phyloP scores from a whole-genome alignment of 2,113 vertebrate species.

The Aptenodytes patagonicus region DNA sequence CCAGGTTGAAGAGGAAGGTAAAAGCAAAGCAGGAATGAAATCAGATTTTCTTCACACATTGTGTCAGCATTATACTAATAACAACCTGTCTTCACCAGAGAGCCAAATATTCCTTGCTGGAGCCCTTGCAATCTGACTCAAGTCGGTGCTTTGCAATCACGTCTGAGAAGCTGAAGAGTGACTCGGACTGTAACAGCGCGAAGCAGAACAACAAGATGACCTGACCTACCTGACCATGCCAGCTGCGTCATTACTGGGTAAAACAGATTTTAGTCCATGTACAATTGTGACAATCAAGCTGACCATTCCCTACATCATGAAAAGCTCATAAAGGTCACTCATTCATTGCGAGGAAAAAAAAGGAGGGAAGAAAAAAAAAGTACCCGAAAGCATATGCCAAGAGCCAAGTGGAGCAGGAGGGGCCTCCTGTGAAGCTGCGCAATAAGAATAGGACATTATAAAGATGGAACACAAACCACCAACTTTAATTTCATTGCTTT shows the following conservation, averaged over 20 bases:
- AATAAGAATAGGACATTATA: background rate
- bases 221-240: background rate
- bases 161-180: rapidly evolving
- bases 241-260: background rate
- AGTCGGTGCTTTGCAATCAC: background rate
- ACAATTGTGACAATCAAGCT: background rate
- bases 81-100: background rate
- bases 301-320: background rate
- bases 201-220: rapidly evolving
- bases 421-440: background rate
- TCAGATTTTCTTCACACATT: background rate
- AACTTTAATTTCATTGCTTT: background rate
- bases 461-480: background rate
- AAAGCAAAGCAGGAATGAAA: background rate
- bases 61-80: background rate
- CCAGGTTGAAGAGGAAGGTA: background rate
- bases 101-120: background rate
- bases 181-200: rapidly evolving
- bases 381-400: rapidly evolving
- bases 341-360: background rate
- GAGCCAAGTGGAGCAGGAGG: background rate
- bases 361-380: background rate
- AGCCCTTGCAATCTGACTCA: background rate
- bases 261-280: rapidly evolving
- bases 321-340: background rate